phyloP scores from a whole-genome alignment of 2,888 invertebrate genomes.

The Apotomis turbidana region DNA sequence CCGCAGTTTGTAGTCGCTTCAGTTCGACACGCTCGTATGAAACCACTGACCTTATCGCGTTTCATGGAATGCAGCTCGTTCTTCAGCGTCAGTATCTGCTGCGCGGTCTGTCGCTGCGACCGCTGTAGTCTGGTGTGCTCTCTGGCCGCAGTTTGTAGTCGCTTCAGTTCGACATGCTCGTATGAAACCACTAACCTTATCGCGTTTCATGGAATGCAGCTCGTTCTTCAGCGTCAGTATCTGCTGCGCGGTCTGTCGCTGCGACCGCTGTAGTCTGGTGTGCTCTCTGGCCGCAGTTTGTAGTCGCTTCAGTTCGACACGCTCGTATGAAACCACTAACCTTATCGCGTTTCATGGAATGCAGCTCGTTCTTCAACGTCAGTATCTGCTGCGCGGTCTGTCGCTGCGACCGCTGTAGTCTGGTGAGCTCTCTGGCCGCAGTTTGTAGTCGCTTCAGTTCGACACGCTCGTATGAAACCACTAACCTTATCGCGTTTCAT shows the following conservation, averaged over 20 bases:
- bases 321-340: constrained; percentile 65
- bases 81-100: constrained; percentile 88
- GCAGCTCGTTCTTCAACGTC: constrained; percentile 88
- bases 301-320: constrained; percentile 85
- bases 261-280: constrained; percentile 91
- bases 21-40: constrained; percentile 60
- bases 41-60: constrained; percentile 87
- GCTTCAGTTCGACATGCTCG: constrained; percentile 86
- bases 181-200: constrained; percentile 83
- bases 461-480: background rate
- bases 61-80: constrained; percentile 93
- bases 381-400: constrained; percentile 90
- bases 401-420: constrained; percentile 91
- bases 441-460: constrained; percentile 90
- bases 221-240: constrained; percentile 89
- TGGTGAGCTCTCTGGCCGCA: constrained; percentile 94
- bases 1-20: constrained; percentile 92
- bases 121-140: constrained; percentile 94
- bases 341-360: constrained; percentile 93
- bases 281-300: constrained; percentile 96
- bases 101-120: constrained; percentile 90
- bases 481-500: constrained; percentile 92
- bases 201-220: constrained; percentile 91
- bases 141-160: constrained; percentile 93
- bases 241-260: constrained; percentile 90